Base-by-base conservation (phyloP, 2,888 invertebrate species). In the Alviniconcha strummeri region DNA sequence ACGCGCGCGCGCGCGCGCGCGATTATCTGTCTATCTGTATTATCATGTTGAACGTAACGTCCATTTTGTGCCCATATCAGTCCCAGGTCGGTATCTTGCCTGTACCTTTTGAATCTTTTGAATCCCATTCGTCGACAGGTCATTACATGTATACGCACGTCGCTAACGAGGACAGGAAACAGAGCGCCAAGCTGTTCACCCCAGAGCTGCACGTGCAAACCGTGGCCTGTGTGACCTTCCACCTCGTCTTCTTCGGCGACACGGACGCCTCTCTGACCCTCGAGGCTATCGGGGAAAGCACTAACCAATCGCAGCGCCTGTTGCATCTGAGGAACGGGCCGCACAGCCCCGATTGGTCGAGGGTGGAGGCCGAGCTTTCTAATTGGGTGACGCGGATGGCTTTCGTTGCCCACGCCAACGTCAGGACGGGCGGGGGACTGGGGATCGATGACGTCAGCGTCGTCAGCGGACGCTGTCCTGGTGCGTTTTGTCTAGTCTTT, bases 71-170 rank as follows among this genome's bases (percentile, higher is more conserved):
- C 36, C 36, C 36, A 3, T 36, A 3, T 36, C 36, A 3, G 3
- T 36, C 36, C 36, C 36, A 36, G 36, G 36, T 36, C 36, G 36
- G 36, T 36, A 36, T 36, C 36, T 36, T 36, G 36, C 36, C 36
- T 1, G 1, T 36, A 36, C 36, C 36, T 1, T 36, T 36, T 36
- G 36, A 36, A 36, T 36, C 1, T 36, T 36, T 36, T 36, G 36
- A 36, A 36, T 36, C 36, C 36, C 36, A 36, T 36, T 36, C 36
- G 36, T 36, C 36, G 36, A 36, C 82, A 86, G 82, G 89, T 17
- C 87, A 88, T 80, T 89, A 86, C 81, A 79, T 88, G 82, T 90
- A 88, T 76, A 86, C 88, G n/a, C 87, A 85, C 54, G 80, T 85
- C 15, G 80, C 85, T 6, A 71, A 85, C 67, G 80, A 83, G 5